Base-by-base conservation (phyloP, 2,797 vertebrate genomes). In the Propithecus deckenii region DNA sequence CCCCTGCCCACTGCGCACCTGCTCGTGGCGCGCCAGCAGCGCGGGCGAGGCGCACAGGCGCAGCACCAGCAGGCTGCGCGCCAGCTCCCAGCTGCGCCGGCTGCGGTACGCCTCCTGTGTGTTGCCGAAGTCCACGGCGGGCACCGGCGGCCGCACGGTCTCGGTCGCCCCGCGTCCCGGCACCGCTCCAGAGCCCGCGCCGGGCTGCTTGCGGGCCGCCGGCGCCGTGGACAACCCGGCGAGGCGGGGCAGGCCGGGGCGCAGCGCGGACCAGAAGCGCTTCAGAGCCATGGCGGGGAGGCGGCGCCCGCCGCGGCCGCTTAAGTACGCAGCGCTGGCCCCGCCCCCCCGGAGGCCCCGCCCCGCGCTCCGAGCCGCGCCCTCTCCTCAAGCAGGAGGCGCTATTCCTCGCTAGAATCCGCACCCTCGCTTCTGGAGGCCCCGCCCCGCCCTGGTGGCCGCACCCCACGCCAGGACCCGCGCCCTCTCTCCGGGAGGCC, bases 21-120 rank as follows among this genome's bases (percentile, higher is more conserved):
- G 94, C 61, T 98, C 85, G 43, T 98, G 97, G 86, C 98, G 99
- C 48, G 99, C 99, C 86, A 99, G 99, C 15, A 99, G 98, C 91
- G 99, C n/a, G 65, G 99, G 99, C 38, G 99, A 65, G 0, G 99
- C 98, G 75, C 99, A 99, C 1, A 99, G 98, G 85, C 99, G 99
- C 96, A 99, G 99, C 85, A 99, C 99, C 97, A 99, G 50, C 89
- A 99, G 93, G 75, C 99, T 99, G 18, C 99, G 98, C 22, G 99
- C 98, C 96, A 99, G 98, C 91, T 99, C 99, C 4, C 98, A 95
- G 79, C 98, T 99, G n/a, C 95, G 97, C 92, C 99, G 99, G 97
- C 99, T 99, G 85, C 98, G 99, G 97, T 99, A 99, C 1, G 99
- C 99, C 94, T 99, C 99, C 23, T 94, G 95, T 0, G 99, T 97